A percentile compares a stretch with the other conserved stretches of the same genome.
Evolutionary conservation across 2,113 vertebrate genomes (phyloP).

Genomic region (Bothrops jararaca): DNA sequence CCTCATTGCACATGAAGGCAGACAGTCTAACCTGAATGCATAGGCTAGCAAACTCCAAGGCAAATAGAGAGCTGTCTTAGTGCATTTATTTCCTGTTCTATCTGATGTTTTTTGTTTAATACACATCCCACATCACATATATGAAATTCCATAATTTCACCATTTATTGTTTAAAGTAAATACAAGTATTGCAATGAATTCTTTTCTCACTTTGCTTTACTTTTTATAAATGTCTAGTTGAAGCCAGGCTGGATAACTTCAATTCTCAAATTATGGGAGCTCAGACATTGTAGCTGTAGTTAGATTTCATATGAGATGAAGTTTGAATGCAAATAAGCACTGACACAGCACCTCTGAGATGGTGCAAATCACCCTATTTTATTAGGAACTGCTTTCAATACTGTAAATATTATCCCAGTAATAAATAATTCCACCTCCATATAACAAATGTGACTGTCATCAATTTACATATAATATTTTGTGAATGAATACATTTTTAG

Average conservation of each 20-base stretch:
- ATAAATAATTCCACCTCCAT: conserved; percentile 19
- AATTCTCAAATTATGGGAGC: neutral
- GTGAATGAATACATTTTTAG: accelerated
- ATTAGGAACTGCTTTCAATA: neutral
- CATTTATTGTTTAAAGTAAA: neutral
- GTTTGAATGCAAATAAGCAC: neutral
- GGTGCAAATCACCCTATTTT: neutral
- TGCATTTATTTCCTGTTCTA: neutral
- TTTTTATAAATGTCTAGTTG: neutral
- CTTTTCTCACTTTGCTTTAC: neutral
- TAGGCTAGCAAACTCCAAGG: neutral
- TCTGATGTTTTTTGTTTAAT: neutral
- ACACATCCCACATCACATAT: neutral
- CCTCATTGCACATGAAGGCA: neutral
- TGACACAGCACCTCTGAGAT: neutral
- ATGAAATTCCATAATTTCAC: neutral
- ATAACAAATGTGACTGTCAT: neutral
- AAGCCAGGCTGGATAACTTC: neutral
- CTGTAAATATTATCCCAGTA: neutral
- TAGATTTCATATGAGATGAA: neutral
- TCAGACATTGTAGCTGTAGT: neutral
- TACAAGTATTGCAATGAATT: neutral
- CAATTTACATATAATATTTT: neutral
- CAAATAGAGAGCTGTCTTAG: neutral
- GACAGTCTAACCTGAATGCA: neutral